These are phyloP conservation scores for Bagarius yarrelli DNA, from an alignment of 2,113 vertebrate species.

Conservation along the genomic window DNA sequence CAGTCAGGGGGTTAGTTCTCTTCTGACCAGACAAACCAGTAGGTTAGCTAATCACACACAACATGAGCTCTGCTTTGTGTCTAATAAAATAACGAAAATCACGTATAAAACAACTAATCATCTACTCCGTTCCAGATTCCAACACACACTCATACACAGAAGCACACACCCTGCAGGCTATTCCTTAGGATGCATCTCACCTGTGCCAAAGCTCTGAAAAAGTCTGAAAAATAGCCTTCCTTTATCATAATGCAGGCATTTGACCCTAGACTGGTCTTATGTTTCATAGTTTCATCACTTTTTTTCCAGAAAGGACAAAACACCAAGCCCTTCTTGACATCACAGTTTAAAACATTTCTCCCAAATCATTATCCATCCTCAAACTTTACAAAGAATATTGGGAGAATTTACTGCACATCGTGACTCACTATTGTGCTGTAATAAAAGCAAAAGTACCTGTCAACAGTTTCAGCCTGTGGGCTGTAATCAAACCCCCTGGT, in stretches of 20 bases:
- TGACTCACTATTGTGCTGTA: conserved; percentile 10
- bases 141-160: neutral
- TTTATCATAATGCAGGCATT: conserved; percentile 31
- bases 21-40: no score
- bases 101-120: neutral
- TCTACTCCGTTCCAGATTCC: neutral
- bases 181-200: conserved; percentile 24
- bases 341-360: neutral
- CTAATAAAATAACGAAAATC: neutral
- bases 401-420: conserved; percentile 3
- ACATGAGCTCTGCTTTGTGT: neutral
- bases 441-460: conserved; percentile 28
- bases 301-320: conserved; percentile 11
- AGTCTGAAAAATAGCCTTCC: conserved; percentile 19
- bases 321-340: neutral
- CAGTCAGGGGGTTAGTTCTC: no score
- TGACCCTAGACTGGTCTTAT: conserved; percentile 3
- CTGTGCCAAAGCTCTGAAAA: neutral
- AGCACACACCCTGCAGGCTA: conserved; percentile 2
- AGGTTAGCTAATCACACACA: no score
- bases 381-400: conserved; percentile 13
- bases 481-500: neutral
- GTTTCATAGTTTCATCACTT: no score
- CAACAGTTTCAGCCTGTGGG: conserved; percentile 2
- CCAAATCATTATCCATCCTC: neutral